A percentile compares a stretch with the other conserved stretches of the same genome.
These are phyloP conservation scores for Lordiphosa clarofinis DNA, from an alignment of 1,140 invertebrate species.

Conservation along the genomic window DNA sequence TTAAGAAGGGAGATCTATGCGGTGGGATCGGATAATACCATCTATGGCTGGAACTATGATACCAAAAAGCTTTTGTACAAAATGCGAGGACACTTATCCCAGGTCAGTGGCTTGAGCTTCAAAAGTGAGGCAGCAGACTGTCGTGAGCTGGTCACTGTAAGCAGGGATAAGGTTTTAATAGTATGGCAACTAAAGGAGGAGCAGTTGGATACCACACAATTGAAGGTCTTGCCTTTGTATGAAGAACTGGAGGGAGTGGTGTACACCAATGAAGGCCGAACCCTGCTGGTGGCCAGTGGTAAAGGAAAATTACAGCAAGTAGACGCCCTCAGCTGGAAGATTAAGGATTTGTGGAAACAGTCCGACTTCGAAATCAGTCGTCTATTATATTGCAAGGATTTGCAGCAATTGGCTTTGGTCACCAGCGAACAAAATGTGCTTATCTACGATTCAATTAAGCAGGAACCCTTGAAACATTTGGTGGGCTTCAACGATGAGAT, in stretches of 20 bases:
- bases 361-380: conserved; percentile 51
- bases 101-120: conserved; percentile 90
- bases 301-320: conserved; percentile 52
- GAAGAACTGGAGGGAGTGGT: conserved; percentile 87
- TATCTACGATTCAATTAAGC: conserved; percentile 84
- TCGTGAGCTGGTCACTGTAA: conserved; percentile 86
- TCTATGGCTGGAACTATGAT: conserved; percentile 88
- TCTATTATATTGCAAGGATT: conserved; percentile 83
- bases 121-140: conserved; percentile 82
- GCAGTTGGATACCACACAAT: conserved; percentile 79
- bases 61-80: conserved; percentile 81
- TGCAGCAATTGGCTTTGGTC: conserved; percentile 85
- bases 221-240: conserved; percentile 89
- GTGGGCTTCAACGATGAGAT: conserved; percentile 95
- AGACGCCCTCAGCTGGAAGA: conserved; percentile 44
- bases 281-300: conserved; percentile 49
- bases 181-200: conserved; percentile 88
- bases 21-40: conserved; percentile 89
- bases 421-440: conserved; percentile 93
- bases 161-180: conserved; percentile 93
- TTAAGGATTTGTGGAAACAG: conserved; percentile 33
- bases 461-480: conserved; percentile 89
- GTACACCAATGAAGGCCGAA: conserved; percentile 19
- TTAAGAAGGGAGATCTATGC: conserved; percentile 86
- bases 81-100: conserved; percentile 91